Base-by-base conservation (phyloP, 2,888 invertebrate genomes). In the Conops quadrifasciatus region DNA sequence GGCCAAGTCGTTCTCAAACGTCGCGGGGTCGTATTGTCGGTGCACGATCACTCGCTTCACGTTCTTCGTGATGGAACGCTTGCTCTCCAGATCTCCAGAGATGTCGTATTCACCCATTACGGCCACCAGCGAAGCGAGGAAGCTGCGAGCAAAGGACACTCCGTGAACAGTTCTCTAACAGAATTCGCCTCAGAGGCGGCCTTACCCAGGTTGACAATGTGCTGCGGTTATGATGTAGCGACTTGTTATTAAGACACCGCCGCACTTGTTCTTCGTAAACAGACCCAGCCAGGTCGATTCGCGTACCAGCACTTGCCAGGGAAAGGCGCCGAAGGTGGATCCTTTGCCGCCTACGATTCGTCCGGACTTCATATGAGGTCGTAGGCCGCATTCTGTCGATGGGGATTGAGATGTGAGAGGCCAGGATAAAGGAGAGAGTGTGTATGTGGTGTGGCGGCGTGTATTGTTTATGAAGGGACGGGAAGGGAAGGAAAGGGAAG, bases 241-340 rank as follows among this genome's bases (percentile, higher is more conserved):
- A 78, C 89, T 92, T 47, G 94, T 93, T 79, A 96, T 94, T n/a
- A 97, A 89, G 0, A 97, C 96, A 2, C 96, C 96, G 1, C 96
- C 96, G 81, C 96, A 97, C 86, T 96, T 96, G 87, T 96, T 96
- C 86, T 96, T 96, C 63, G 95, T 95, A 86, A 96, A 95, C 24
- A 96, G 89, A 0, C 96, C 96, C 58, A 96, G 87, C 96, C 96
- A 96, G 0, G 96, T 96, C 1, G 95, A 94, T 86, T 96, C 96
- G 49, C 95, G 88, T 0, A 96, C 94, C 30, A 96, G 87, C 1
- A 95, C 96, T 81, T 96, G 96, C 96, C 96, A 96, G 0, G 96
- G 96, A 90, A 93, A 96, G 80, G 93, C 93, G 2, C 96, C 96
- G 80, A 95, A 95, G 4, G 89, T 89, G 0, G 95, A 91, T 70